These are phyloP conservation scores for Andrena minutula DNA, from an alignment of 2,888 invertebrate genomes.

Conservation along the genomic window DNA sequence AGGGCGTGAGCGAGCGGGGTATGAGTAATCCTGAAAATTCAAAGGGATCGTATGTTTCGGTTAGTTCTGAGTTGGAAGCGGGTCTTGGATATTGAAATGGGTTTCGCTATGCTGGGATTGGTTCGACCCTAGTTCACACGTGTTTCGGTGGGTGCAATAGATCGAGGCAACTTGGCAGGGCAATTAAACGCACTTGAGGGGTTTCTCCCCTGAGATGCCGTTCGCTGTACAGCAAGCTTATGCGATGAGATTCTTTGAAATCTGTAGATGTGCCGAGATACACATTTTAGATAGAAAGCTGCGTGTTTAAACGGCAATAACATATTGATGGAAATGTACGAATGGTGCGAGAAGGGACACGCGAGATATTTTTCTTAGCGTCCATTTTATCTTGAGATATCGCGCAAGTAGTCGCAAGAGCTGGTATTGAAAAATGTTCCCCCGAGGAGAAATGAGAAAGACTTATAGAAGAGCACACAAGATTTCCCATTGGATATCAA, in stretches of 20 bases:
- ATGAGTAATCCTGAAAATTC: slow-evolving; percentile 12
- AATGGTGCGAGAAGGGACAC: not conserved
- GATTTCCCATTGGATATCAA: slow-evolving; percentile 60
- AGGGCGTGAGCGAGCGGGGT: not conserved
- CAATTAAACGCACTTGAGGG: slow-evolving; percentile 17
- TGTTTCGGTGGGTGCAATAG: not conserved
- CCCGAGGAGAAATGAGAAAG: slow-evolving; percentile 40
- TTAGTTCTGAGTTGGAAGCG: not conserved
- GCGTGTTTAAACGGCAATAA: not conserved
- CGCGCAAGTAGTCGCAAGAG: slow-evolving; percentile 5
- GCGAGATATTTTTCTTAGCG: not conserved
- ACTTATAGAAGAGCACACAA: slow-evolving; percentile 27
- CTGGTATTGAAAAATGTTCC: slow-evolving; percentile 55
- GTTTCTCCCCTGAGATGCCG: not conserved
- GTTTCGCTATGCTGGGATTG: not conserved
- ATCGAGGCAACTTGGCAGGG: slow-evolving; percentile 9
- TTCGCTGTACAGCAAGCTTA: not conserved
- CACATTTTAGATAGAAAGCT: not conserved
- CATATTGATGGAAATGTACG: not conserved
- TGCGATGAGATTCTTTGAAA: too few species aligned
- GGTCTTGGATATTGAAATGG: slow-evolving; percentile 16
- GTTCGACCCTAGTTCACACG: slow-evolving; percentile 17
- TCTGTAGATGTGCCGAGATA: too few species aligned
- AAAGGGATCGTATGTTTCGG: not conserved
- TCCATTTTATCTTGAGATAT: slow-evolving; percentile 24